Evolutionary conservation across 2,888 invertebrate species (phyloP).

Genomic region (Drosophila peninsularis): DNA sequence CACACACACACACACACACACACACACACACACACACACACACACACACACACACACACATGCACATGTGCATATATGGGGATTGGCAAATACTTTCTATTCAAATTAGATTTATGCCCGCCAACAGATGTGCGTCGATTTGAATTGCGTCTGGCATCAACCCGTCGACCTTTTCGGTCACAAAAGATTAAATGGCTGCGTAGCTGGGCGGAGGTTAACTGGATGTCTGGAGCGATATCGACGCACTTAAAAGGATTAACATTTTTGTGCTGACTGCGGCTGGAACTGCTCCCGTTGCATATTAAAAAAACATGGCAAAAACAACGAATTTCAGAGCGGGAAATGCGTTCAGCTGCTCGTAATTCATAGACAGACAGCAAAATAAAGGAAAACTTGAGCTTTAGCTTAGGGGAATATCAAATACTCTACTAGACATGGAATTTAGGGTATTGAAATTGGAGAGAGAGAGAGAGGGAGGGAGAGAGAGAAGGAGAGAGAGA

Average conservation of each 20-base stretch:
- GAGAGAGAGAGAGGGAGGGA: too few relatives aligned
- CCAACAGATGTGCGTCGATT: constrained; percentile 60
- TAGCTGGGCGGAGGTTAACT: constrained; percentile 11
- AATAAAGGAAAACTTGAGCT: background rate
- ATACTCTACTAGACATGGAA: background rate
- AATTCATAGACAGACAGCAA: constrained; percentile 43
- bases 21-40: constrained; percentile 10
- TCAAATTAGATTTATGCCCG: constrained; percentile 68
- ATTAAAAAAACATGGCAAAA: constrained; percentile 54
- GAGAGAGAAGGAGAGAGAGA: too few relatives aligned
- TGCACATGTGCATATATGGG: constrained; percentile 8
- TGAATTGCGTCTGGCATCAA: constrained; percentile 42
- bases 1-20: too few relatives aligned
- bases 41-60: background rate
- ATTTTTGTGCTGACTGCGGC: constrained; percentile 68
- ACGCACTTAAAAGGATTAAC: constrained; percentile 79
- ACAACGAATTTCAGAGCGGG: constrained; percentile 9
- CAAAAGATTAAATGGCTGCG: constrained; percentile 66
- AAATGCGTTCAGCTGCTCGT: constrained; percentile 25
- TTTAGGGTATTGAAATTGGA: too few relatives aligned
- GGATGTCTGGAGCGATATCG: constrained; percentile 59
- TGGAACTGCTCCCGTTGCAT: constrained; percentile 48
- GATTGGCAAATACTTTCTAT: constrained; percentile 53
- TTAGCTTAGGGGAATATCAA: background rate
- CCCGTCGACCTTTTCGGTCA: constrained; percentile 54